Base-by-base conservation (phyloP, 2,113 vertebrate species). In the Sylvietta virens region DNA sequence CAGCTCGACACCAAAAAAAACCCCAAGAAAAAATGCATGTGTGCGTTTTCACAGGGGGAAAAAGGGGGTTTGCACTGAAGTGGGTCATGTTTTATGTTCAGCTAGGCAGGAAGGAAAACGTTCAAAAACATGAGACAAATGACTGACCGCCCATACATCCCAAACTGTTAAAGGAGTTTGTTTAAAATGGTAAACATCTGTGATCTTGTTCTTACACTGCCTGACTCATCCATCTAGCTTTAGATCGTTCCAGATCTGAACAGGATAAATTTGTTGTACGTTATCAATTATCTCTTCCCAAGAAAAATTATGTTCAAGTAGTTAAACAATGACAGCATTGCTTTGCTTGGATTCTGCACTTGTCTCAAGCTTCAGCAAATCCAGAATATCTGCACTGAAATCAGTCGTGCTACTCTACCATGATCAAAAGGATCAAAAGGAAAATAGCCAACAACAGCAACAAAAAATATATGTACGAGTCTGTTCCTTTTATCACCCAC, bases 371-470 rank as follows among this genome's bases (percentile, higher is more conserved):
- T 58, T 26, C 21, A 78, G 33, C 15, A 74, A 91, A 88, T 28
- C 56, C 40, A 33, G 37, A 57, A 22, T 35, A 85, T n/a, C 22
- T 80, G 54, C 67, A 21, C 53, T 56, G 40, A 77, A 62, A 76
- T 77, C 58, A 66, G 54, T 26, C 1, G 1, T 61, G 37, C 42
- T 79, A 47, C 66, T 57, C 81, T 74, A 9, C 56, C 28, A 1
- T 10, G 35, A 47, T 28, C 35, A 60, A 58, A 58, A 58, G 40
- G 58, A 78, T 66, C 51, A 82, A 92, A 64, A 95, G 81, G 58
- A 91, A 92, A 94, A 92, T 2, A 65, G 45, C 58, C 92, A 97
- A 54, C 39, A 86, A 66, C 7, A 50, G 56, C 11, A 50, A 65
- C 19, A 51, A 39, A 40, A 93, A 81, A 94, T 21, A 0, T 3